phyloP scores from a whole-genome alignment of 2,888 invertebrate genomes.

The Scelioninae gen. 2 region DNA sequence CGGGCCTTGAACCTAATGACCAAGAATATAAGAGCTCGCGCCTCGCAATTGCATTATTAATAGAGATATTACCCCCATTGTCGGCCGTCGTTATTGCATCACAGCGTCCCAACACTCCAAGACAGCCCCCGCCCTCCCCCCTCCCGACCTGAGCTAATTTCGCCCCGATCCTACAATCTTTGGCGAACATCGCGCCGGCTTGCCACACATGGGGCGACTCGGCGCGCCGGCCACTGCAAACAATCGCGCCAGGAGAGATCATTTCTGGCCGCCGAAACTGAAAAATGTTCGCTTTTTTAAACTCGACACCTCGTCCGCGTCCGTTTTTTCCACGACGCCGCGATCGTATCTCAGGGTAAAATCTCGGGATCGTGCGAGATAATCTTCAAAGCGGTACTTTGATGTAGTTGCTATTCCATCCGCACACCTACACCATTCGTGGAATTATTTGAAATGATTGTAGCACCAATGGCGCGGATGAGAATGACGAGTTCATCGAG shows the following conservation, averaged over 20 bases:
- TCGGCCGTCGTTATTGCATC: constrained; percentile 60
- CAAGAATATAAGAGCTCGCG: constrained; percentile 49
- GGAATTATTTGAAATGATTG: constrained; percentile 56
- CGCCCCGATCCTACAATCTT: constrained; percentile 28
- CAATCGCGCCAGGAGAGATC: constrained; percentile 17
- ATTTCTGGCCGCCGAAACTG: constrained; percentile 8
- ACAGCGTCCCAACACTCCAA: constrained; percentile 52
- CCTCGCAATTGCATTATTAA: constrained; percentile 72
- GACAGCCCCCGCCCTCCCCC: constrained; percentile 47
- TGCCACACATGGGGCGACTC: constrained; percentile 41
- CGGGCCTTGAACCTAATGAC: constrained; percentile 49
- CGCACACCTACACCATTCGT: constrained; percentile 64
- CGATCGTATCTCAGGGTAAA: constrained; percentile 71
- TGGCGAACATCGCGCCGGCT: constrained; percentile 20
- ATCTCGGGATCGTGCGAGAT: constrained; percentile 73
- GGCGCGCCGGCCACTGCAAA: constrained; percentile 25
- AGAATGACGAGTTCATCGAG: constrained; percentile 57
- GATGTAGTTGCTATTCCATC: constrained; percentile 69
- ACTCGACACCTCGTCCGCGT: constrained; percentile 18
- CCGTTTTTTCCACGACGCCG: constrained; percentile 47
- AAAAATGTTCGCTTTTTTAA: constrained; percentile 27
- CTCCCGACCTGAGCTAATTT: constrained; percentile 49
- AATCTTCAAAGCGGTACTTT: constrained; percentile 71
- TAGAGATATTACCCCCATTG: constrained; percentile 72
- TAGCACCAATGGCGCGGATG: constrained; percentile 49